Base-by-base conservation (phyloP, 2,797 vertebrate genomes). In the Esox lucius region DNA sequence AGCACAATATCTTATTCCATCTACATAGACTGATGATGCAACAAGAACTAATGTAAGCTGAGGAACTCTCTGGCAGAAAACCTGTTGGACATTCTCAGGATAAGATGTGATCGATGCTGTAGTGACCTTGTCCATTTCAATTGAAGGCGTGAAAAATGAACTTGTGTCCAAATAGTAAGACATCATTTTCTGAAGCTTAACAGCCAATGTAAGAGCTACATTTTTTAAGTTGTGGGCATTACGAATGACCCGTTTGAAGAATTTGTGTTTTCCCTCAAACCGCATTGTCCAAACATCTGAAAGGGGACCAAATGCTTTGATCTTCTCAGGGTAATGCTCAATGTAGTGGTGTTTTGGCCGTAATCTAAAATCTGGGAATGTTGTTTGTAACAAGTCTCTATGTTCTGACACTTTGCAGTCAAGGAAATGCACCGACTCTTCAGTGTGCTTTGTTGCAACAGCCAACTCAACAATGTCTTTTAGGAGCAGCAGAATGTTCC, bases 81-180 rank as follows among this genome's bases (percentile, higher is more conserved):
- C 1, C 0, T 72, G 49, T 22, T 85, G 81, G n/a, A 86, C 48
- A 79, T 83, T 83, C 19, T 80, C 78, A 62, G 83, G 74, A 4
- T 51, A 86, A 83, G 79, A 86, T 42, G 79, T 53, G 19, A 88
- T 12, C 0, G 8, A 42, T 24, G 19, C 33, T 74, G 71, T 70
- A 16, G 70, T 81, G 2, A 87, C 79, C 61, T 67, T 83, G 35
- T 72, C 65, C 42, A 85, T 78, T 73, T 87, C 80, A 81, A 82
- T 8, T 69, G 73, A 22, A 0, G 71, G 81, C n/a, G 70, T 86
- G 49, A 85, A 83, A 83, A 84, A 81, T 69, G n/a, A 84, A 46
- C 71, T 76, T 22, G 35, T n/a, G 33, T 79, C 56, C 4, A 78
- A 80, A 62, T 70, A 72, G 77, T n/a, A n/a, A n/a, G 62, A 72